Conservation (phyloP, 1,140 invertebrate species). For the Hermetia illucens region DNA sequence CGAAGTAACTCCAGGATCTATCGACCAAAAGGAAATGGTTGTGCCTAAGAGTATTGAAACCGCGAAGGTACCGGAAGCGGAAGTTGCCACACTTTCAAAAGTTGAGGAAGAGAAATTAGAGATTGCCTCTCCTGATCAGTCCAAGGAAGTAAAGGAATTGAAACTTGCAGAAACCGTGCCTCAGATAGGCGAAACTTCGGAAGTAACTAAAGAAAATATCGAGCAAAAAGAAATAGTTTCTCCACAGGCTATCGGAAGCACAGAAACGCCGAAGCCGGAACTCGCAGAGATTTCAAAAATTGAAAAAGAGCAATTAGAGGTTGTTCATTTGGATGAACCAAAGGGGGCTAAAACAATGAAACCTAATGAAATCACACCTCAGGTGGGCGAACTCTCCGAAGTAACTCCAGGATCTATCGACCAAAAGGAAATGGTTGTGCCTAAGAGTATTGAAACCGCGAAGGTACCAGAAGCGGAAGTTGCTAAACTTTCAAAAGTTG, state of each 20-base stretch:
- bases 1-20: background rate
- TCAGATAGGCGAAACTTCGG: too few relatives aligned
- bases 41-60: constrained; percentile 4
- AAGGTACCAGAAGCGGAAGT: constrained; percentile 6
- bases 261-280: background rate
- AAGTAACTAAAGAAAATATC: too few relatives aligned
- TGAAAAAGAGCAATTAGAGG: constrained; percentile 3
- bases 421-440: background rate
- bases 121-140: background rate
- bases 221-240: too few relatives aligned
- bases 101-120: constrained; percentile 7
- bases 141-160: background rate
- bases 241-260: too few relatives aligned
- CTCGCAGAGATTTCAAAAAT: too few relatives aligned
- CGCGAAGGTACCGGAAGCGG: constrained; percentile 9
- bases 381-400: too few relatives aligned
- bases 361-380: too few relatives aligned
- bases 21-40: background rate
- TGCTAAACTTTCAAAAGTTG: constrained; percentile 3
- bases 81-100: constrained; percentile 1
- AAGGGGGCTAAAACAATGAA: constrained; percentile 9
- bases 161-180: too few relatives aligned
- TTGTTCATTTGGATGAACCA: constrained; percentile 8
- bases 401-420: background rate
- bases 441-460: constrained; percentile 6